These are phyloP conservation scores for Nasonovia ribisnigri DNA, from an alignment of 2,888 invertebrate species.

Conservation along the genomic window DNA sequence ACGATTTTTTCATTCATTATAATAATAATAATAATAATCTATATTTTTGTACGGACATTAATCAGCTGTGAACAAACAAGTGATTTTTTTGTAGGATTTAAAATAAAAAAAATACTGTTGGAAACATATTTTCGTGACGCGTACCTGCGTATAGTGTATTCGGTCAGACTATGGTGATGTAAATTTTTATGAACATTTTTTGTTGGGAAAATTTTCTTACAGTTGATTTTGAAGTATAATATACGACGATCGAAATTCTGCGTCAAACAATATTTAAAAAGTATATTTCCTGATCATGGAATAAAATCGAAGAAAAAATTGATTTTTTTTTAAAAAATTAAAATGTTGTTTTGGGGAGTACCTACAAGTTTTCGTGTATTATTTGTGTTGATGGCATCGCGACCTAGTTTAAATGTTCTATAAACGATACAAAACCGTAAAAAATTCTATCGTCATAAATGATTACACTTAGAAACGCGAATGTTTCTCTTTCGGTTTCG, in stretches of 20 bases:
- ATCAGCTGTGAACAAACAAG: neutral
- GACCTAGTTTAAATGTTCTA: neutral
- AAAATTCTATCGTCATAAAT: neutral
- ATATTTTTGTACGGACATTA: neutral
- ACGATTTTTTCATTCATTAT: neutral
- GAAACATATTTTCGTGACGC: neutral
- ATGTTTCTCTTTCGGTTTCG: neutral
- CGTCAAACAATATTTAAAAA: neutral
- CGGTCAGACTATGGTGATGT: neutral
- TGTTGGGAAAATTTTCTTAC: too few species aligned
- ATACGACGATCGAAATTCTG: neutral
- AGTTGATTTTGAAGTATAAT: neutral
- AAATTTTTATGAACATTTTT: too few species aligned
- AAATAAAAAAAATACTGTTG: neutral
- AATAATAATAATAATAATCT: neutral
- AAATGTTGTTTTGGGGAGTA: neutral
- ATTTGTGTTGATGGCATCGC: neutral
- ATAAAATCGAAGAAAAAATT: neutral
- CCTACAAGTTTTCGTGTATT: neutral
- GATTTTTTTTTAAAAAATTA: neutral
- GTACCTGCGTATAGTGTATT: neutral
- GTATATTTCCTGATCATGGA: neutral
- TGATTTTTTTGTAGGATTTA: neutral
- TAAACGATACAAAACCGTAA: neutral
- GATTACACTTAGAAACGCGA: neutral